Evolutionary conservation across 2,113 vertebrate species (phyloP), one percentile per base, ranked within the genome.

Genomic region (Herpailurus yagouaroundi): DNA sequence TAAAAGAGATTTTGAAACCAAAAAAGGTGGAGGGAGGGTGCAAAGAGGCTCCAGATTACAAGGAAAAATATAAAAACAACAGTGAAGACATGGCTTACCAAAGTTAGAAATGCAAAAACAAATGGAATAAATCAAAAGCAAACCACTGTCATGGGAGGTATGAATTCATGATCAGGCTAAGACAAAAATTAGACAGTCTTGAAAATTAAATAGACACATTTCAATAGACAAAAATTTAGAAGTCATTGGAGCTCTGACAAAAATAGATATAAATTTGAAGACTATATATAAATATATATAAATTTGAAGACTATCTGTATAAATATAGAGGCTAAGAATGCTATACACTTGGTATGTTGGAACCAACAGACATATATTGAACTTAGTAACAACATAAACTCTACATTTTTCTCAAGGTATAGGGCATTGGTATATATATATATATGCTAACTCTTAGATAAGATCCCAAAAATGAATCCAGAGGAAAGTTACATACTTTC

Each of bases 201-300:
- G 36, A 84, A 80, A 97, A 84, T 92, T 64, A 93, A 91, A 85
- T 33, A 82, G 36, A 63, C 29, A 38, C 57, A 81, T 82, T 89
- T 64, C 57, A 80, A n/a, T 19, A 84, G 55, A 38, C 52, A 69
- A 83, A 63, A 66, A 48, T 81, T 45, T 76, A 76, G 29, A 89
- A 57, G 38, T 74, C 23, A 36, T 33, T 52, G 21, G 84, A 84
- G 27, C 89, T 77, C 6, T 87, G 50, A 82, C 48, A 94, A 91
- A 80, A 96, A 89, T 15, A 95, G 14, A 79, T 48, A 36, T 23
- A 81, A 68, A 33, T 88, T 45, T 85, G 27, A 79, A 95, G 92
- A 97, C n/a, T 21, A 45, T 45, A 45, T 45, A 45, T 45, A 80
- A 96, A 89, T 15, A 95, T 10, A 79, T 48, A 36, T 18, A 81